phyloP scores from a whole-genome alignment of 30 jellyfish, hydroid and myxozoan species.

The Aurelia aurita region DNA sequence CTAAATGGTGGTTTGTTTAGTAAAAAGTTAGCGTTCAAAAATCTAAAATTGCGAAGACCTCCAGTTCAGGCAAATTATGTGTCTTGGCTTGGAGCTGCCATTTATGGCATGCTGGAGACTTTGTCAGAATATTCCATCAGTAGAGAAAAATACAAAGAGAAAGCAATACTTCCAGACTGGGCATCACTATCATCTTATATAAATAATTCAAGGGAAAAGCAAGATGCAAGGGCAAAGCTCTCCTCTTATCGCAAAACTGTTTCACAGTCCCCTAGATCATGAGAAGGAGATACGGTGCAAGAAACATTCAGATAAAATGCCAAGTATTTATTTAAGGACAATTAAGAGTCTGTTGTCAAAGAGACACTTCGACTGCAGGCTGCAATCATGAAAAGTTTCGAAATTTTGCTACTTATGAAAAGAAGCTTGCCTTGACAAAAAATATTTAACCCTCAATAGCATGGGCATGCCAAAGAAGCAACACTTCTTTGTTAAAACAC shows the following conservation, averaged over 20 bases:
- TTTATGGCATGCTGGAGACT: constrained; percentile 89
- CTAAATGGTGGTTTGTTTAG: constrained; percentile 59
- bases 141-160: constrained; percentile 79
- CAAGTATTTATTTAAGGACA: too few relatives aligned
- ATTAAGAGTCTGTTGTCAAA: too few relatives aligned
- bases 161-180: constrained; percentile 92
- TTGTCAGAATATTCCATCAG: constrained; percentile 84
- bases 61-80: constrained; percentile 90
- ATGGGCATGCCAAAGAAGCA: too few relatives aligned
- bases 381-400: too few relatives aligned
- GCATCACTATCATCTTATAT: constrained; percentile 61
- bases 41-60: constrained; percentile 64
- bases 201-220: constrained; percentile 47
- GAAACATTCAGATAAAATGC: too few relatives aligned
- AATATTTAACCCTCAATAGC: too few relatives aligned
- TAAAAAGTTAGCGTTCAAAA: constrained; percentile 72
- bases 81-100: constrained; percentile 97
- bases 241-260: constrained; percentile 76
- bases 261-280: constrained; percentile 31
- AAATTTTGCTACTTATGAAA: too few relatives aligned
- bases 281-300: neutral
- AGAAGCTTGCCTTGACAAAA: too few relatives aligned
- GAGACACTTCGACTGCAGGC: too few relatives aligned
- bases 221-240: constrained; percentile 74
- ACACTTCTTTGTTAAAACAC: too few relatives aligned